phyloP scores from a whole-genome alignment of 2,888 invertebrate genomes.

The Nomada fabriciana region DNA sequence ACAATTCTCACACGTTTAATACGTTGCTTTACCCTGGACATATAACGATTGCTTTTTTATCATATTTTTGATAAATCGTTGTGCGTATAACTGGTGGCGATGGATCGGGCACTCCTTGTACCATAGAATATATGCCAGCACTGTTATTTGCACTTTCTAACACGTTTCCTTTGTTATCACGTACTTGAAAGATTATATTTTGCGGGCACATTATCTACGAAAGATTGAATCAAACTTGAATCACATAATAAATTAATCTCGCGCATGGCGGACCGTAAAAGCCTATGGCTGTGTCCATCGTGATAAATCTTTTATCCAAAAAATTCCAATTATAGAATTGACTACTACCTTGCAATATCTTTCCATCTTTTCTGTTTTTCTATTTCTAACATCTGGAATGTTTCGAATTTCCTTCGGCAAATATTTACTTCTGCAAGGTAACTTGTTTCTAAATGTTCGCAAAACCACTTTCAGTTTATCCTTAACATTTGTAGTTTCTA shows the following conservation, averaged over 20 bases:
- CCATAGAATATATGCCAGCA: conserved; percentile 86
- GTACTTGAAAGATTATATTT: conserved; percentile 85
- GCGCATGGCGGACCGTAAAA: no score
- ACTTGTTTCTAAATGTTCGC: conserved; percentile 85
- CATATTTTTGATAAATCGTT: conserved; percentile 83
- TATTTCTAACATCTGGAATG: conserved; percentile 81
- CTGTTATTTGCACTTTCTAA: conserved; percentile 87
- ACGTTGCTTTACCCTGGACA: conserved; percentile 85
- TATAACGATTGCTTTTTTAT: conserved; percentile 81
- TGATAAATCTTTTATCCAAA: background rate
- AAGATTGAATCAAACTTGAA: conserved; percentile 22
- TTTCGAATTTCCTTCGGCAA: conserved; percentile 84
- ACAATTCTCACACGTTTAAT: conserved; percentile 11
- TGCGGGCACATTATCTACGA: conserved; percentile 84
- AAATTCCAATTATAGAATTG: background rate
- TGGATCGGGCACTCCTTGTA: conserved; percentile 85
- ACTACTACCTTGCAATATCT: conserved; percentile 85
- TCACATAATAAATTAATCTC: no score
- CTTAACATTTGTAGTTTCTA: conserved; percentile 1
- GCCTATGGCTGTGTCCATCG: no score
- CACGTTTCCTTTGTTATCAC: conserved; percentile 85
- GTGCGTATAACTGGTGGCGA: conserved; percentile 83
- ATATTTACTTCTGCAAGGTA: conserved; percentile 87
- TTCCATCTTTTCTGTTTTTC: conserved; percentile 86
- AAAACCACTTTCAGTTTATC: conserved; percentile 43